phyloP scores from a whole-genome alignment of 1,140 invertebrate genomes.

The Solen grandis region DNA sequence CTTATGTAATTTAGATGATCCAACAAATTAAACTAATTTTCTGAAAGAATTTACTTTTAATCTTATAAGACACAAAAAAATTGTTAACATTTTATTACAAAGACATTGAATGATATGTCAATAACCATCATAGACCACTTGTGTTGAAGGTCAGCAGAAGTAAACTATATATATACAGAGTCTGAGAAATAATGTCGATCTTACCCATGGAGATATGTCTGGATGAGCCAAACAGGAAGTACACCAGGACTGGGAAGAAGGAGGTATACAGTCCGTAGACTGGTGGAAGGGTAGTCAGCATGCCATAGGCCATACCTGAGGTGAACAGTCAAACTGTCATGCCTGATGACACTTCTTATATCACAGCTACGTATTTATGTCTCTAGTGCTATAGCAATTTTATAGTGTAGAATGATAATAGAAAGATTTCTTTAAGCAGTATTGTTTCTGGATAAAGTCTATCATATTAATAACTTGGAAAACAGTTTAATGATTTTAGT shows the following conservation, averaged over 20 bases:
- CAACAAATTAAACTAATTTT: background rate
- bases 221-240: conserved; percentile 80
- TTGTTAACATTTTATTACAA: too few species aligned
- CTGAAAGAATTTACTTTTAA: background rate
- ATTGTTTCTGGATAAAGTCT: too few species aligned
- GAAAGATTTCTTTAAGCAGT: background rate
- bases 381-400: background rate
- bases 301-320: conserved; percentile 78
- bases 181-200: too few species aligned
- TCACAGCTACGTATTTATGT: background rate
- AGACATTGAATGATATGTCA: background rate
- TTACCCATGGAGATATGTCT: conserved; percentile 78
- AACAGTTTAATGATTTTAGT: too few species aligned
- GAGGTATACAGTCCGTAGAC: conserved; percentile 79
- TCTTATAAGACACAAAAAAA: too few species aligned
- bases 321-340: conserved; percentile 28
- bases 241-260: conserved; percentile 80
- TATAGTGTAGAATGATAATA: background rate
- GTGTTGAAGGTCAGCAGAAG: too few species aligned
- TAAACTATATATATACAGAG: too few species aligned
- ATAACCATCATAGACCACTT: background rate
- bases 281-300: conserved; percentile 75
- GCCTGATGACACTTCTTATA: background rate
- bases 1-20: background rate
- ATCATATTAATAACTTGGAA: too few species aligned